Evolutionary conservation across 2,113 vertebrate species (phyloP), one percentile per base, ranked within the genome.

Genomic region (Pachypanchax playfairii): DNA sequence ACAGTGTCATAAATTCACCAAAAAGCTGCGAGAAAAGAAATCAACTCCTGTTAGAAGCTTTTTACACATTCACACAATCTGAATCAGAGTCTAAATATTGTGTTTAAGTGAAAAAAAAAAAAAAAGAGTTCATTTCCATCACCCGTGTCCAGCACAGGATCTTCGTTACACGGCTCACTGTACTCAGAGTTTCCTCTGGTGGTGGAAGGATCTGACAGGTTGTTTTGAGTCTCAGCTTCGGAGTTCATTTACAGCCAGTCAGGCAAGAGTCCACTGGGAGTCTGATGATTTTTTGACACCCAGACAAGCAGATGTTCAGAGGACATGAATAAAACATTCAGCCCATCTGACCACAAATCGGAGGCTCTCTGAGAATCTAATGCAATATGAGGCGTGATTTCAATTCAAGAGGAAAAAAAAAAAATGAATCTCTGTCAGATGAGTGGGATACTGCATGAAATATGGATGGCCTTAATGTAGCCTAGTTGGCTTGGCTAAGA

Each of bases 291-390:
- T 62, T 81, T 73, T 88, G 86, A 86, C 77, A 90, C 64, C 76
- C 78, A 78, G 82, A 89, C 79, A 79, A 86, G 78, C 81, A 83
- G 84, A 87, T 85, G 75, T 86, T 81, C 77, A 65, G 74, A 87
- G 69, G 75, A 82, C 77, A 87, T 91, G 88, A 92, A 92, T 92
- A 87, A 92, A 91, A 91, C 87, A 90, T 90, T 42, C 33, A n/a
- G 52, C 70, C 70, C 80, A 83, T 84, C 75, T 87, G 82, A 83
- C 72, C 73, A 72, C 73, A 65, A 79, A 72, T 52, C 35, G 13
- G 49, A 71, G 44, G 51, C 75, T 73, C 67, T 80, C 43, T 28
- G 58, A 75, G 83, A 57, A 70, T 83, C 77, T 83, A 84, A 90
- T 85, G 82, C 84, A 85, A 85, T 73, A 73, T 75, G 77, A 84